A percentile compares a stretch with the other conserved stretches of the same genome.
These are phyloP conservation scores for Rhodophaea formosa DNA, from an alignment of 2,888 invertebrate genomes.

Conservation along the genomic window DNA sequence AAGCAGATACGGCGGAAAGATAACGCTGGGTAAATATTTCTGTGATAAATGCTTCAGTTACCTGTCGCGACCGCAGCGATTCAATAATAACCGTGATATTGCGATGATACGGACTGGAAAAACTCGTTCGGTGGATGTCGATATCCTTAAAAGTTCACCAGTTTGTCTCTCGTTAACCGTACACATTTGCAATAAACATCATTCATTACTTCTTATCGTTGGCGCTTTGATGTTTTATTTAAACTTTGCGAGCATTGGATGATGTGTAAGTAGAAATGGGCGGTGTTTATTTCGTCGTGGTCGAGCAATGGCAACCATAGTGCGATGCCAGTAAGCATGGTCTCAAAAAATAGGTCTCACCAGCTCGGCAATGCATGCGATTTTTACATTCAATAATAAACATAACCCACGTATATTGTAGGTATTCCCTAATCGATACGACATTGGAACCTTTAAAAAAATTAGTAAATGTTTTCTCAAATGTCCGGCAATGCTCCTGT, in stretches of 20 bases:
- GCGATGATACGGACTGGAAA: conserved; percentile 81
- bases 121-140: conserved; percentile 79
- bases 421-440: too few relatives aligned
- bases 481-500: too few relatives aligned
- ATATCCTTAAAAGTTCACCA: conserved; percentile 74
- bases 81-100: conserved; percentile 81
- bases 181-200: conserved; percentile 21
- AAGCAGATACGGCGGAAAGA: conserved; percentile 47
- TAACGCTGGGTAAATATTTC: conserved; percentile 64
- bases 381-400: too few relatives aligned
- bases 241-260: conserved; percentile 41
- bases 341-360: neutral
- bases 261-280: conserved; percentile 22
- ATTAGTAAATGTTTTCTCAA: too few relatives aligned
- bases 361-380: too few relatives aligned
- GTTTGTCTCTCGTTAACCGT: conserved; percentile 37
- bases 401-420: too few relatives aligned
- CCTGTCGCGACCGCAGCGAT: conserved; percentile 77
- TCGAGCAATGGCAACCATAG: conserved; percentile 50
- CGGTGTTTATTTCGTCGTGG: conserved; percentile 46
- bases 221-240: neutral
- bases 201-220: conserved; percentile 39
- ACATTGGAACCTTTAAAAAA: too few relatives aligned
- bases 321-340: conserved; percentile 63
- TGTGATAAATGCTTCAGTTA: conserved; percentile 77